Conservation (phyloP, 1,140 invertebrate genomes). For the Zaprionus inermis region DNA sequence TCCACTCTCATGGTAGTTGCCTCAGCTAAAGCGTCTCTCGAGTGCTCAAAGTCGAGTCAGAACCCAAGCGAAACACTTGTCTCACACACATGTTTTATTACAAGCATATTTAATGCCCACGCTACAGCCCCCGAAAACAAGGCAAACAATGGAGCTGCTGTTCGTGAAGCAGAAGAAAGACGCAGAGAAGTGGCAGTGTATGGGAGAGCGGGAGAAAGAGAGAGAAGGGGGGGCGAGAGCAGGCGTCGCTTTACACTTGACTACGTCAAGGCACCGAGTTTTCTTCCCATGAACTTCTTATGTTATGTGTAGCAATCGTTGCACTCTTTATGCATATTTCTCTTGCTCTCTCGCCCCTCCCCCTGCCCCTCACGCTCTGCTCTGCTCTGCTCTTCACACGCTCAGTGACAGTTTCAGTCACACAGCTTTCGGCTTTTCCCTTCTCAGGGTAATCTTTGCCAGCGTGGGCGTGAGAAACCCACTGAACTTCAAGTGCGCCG, state of each 20-base stretch:
- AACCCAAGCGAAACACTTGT: conserved; percentile 4
- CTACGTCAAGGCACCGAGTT: conserved; percentile 54
- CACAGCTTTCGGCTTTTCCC: conserved; percentile 64
- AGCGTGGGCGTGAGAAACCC: conserved; percentile 77
- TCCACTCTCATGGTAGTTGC: no score
- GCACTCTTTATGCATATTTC: conserved; percentile 53
- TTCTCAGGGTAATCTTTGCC: conserved; percentile 49
- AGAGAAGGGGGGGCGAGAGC: background rate
- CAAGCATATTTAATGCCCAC: conserved; percentile 28
- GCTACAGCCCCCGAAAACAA: conserved; percentile 24
- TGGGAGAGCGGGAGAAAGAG: background rate
- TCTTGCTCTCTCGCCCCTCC: conserved; percentile 22
- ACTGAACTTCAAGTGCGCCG: conserved; percentile 61
- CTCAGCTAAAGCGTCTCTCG: background rate
- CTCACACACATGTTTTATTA: conserved; percentile 39
- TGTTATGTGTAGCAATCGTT: conserved; percentile 55
- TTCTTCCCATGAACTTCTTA: conserved; percentile 74
- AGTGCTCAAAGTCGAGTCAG: background rate
- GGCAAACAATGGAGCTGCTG: conserved; percentile 20
- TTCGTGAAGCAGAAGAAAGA: background rate
- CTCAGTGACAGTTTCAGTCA: conserved; percentile 61
- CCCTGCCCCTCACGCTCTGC: conserved; percentile 18
- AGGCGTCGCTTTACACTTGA: conserved; percentile 61
- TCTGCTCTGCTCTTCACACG: conserved; percentile 22
- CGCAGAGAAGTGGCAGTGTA: no score